Evolutionary conservation across 92 coral and sea anemone species (phyloP).

Genomic region (Zoanthus solanderi): DNA sequence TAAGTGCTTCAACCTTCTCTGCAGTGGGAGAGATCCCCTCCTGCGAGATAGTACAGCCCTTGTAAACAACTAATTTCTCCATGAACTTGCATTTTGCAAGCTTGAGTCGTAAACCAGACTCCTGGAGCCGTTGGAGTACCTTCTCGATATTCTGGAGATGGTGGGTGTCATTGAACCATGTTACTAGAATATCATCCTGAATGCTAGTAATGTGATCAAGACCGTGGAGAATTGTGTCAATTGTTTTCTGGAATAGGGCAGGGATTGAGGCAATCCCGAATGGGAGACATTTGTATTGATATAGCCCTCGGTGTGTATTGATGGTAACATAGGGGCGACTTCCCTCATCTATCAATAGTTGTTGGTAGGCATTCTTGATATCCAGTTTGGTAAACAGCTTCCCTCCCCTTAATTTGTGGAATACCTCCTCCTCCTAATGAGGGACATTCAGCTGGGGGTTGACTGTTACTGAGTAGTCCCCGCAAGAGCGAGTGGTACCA

Average conservation of each 20-base stretch:
- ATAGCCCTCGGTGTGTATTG: constrained; percentile 64
- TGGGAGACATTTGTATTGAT: constrained; percentile 53
- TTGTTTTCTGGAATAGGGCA: constrained; percentile 56
- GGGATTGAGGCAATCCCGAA: constrained; percentile 68
- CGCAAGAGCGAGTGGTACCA: no score
- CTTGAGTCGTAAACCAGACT: constrained; percentile 65
- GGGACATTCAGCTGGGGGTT: constrained; percentile 59
- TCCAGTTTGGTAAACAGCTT: constrained; percentile 62
- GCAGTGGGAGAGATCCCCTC: constrained; percentile 35
- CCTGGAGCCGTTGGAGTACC: constrained; percentile 54
- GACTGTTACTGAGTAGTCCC: constrained; percentile 30
- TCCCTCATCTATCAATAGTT: constrained; percentile 58
- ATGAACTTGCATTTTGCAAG: constrained; percentile 63
- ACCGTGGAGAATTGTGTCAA: constrained; percentile 65
- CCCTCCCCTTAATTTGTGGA: constrained; percentile 55
- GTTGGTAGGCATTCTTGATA: constrained; percentile 69
- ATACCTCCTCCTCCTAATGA: constrained; percentile 64
- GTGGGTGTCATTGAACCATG: constrained; percentile 56
- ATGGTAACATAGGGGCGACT: constrained; percentile 63
- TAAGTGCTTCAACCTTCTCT: constrained; percentile 72
- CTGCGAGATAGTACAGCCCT: no score
- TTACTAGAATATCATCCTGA: constrained; percentile 71
- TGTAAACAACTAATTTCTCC: constrained; percentile 56
- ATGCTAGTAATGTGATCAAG: constrained; percentile 61
- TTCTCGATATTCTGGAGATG: constrained; percentile 56